These are phyloP conservation scores for Mythimna lalbum DNA, from an alignment of 2,888 invertebrate species.

Conservation along the genomic window DNA sequence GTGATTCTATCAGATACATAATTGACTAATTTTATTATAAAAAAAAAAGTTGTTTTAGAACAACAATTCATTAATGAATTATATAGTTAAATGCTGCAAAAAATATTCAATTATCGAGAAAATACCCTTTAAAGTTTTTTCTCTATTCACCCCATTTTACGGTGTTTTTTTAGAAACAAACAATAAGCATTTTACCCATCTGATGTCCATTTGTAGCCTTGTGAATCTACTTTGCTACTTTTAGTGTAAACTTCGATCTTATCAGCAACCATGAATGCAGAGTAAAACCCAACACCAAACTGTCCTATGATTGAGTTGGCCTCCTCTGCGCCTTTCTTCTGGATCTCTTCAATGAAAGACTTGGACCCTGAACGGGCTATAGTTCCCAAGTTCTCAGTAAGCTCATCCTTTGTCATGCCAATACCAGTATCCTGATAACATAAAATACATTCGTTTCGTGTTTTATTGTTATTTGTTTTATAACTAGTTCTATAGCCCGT, in stretches of 20 bases:
- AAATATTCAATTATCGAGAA: too few species aligned
- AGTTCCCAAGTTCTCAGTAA: conserved; percentile 97
- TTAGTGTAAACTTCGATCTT: conserved; percentile 97
- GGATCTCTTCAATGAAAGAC: conserved; percentile 96
- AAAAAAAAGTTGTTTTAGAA: too few species aligned
- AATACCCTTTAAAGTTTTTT: too few species aligned
- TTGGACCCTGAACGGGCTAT: conserved; percentile 99
- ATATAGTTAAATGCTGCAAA: too few species aligned
- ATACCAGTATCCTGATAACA: conserved; percentile 95
- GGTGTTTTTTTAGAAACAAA: background rate
- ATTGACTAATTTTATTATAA: background rate
- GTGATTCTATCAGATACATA: background rate
- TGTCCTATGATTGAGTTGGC: conserved; percentile 97
- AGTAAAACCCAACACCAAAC: conserved; percentile 99
- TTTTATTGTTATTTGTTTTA: background rate
- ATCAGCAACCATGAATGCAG: conserved; percentile 99
- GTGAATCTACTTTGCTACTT: conserved; percentile 91
- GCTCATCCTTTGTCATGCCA: conserved; percentile 98
- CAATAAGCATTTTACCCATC: conserved; percentile 93
- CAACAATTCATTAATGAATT: too few species aligned
- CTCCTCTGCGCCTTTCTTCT: conserved; percentile 91
- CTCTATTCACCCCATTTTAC: too few species aligned
- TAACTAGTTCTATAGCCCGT: too few species aligned
- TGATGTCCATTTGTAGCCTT: conserved; percentile 96
- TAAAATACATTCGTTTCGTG: too few species aligned